Conservation (phyloP, 2,797 vertebrate genomes). For the Choloepus didactylus region DNA sequence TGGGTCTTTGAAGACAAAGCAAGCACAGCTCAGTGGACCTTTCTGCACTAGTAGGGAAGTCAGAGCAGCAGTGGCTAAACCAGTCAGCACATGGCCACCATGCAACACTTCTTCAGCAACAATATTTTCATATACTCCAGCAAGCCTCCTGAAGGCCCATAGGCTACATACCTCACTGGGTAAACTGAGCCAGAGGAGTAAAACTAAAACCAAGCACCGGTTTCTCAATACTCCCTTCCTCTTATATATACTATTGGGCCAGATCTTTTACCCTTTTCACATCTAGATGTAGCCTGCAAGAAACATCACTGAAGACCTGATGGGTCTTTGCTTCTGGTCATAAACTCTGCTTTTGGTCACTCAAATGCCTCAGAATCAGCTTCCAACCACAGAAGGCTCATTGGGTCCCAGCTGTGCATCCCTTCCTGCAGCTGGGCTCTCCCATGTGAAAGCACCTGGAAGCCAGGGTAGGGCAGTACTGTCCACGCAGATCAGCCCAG, state of each 20-base stretch:
- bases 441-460: not conserved
- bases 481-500: not conserved
- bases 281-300: not conserved
- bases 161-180: not conserved
- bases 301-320: not conserved
- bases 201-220: not conserved
- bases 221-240: not conserved
- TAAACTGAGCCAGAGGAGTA: slow-evolving; percentile 29
- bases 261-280: not conserved
- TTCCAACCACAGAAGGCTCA: not conserved
- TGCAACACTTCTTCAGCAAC: not conserved
- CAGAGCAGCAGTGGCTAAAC: not conserved
- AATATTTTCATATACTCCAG: not conserved
- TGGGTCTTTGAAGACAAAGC: slow-evolving; percentile 34
- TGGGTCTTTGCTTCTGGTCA: not conserved
- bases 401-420: not conserved
- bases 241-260: too few relatives aligned
- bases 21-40: not conserved
- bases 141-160: not conserved
- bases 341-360: not conserved
- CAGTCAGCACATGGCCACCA: not conserved
- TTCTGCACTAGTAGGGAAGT: not conserved
- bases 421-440: not conserved
- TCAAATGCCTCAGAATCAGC: not conserved
- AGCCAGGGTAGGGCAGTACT: not conserved